These are phyloP conservation scores for Caenorhabditis sp. DNA, from an alignment of 2,888 invertebrate genomes.

Conservation along the genomic window DNA sequence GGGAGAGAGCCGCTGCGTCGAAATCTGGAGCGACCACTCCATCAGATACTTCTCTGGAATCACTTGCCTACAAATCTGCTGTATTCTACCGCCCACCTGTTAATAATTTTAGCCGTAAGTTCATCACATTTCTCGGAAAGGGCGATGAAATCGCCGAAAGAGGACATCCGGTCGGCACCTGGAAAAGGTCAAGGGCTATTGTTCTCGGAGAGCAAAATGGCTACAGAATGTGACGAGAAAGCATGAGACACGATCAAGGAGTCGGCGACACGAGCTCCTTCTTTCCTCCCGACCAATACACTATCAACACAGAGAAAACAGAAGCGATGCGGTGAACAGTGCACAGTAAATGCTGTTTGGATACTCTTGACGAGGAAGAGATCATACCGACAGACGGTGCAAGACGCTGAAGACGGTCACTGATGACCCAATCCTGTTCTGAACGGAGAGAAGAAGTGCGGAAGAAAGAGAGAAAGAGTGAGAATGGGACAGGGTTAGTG, in stretches of 20 bases:
- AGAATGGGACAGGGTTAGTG: no score
- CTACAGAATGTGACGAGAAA: conserved; percentile 32
- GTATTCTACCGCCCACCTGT: conserved; percentile 84
- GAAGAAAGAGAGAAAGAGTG: conserved; percentile 20
- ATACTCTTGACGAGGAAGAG: conserved; percentile 4
- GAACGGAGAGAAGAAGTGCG: conserved; percentile 26
- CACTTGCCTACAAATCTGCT: no score
- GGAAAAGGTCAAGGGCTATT: conserved; percentile 36
- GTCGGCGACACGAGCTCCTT: conserved; percentile 51
- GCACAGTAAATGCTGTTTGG: conserved; percentile 17
- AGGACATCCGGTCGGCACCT: conserved; percentile 98
- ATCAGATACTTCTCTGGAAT: conserved; percentile 90
- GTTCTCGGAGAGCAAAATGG: neutral
- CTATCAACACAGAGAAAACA: conserved; percentile 19
- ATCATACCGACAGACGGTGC: conserved; percentile 57
- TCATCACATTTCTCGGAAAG: conserved; percentile 94
- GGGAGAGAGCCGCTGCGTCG: conserved; percentile 89
- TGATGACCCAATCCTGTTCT: conserved; percentile 67
- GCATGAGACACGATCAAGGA: conserved; percentile 46
- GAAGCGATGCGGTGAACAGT: conserved; percentile 42
- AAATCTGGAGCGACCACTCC: conserved; percentile 98
- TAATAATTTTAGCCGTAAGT: conserved; percentile 93
- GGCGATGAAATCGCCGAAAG: conserved; percentile 98
- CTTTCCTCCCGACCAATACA: conserved; percentile 29
- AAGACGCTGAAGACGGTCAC: conserved; percentile 61